Evolutionary conservation across 1,140 invertebrate genomes (phyloP).

Genomic region (Pachypeltis micranthus): DNA sequence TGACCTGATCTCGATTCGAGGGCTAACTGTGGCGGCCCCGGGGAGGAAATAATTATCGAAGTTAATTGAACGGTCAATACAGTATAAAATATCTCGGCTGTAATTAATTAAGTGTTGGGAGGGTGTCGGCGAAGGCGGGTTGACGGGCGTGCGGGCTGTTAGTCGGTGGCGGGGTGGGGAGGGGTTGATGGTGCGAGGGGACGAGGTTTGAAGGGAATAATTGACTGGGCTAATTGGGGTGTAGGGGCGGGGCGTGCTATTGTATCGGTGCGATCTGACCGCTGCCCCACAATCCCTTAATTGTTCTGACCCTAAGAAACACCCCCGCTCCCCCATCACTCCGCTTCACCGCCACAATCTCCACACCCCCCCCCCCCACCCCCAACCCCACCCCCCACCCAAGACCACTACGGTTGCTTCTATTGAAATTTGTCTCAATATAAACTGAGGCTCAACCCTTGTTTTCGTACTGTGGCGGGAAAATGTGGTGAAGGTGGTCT

Average conservation of each 20-base stretch:
- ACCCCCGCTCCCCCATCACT: not conserved
- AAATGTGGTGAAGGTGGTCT: not conserved
- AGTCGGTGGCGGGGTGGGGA: no score
- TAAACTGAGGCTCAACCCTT: conserved; percentile 7
- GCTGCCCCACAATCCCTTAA: conserved; percentile 16
- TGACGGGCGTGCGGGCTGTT: not conserved
- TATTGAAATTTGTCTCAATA: conserved; percentile 14
- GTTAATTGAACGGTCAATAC: conserved; percentile 19
- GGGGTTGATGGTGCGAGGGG: not conserved
- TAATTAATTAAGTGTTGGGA: conserved; percentile 15
- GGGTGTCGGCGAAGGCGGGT: not conserved
- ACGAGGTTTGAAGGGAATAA: conserved; percentile 11
- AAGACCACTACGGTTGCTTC: no score
- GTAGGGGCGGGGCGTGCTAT: conserved; percentile 14
- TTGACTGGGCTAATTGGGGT: conserved; percentile 20
- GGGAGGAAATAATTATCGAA: conserved; percentile 14
- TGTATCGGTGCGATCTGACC: conserved; percentile 13
- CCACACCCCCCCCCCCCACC: no score
- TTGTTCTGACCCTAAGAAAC: conserved; percentile 13
- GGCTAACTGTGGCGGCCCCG: no score
- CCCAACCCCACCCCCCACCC: no score
- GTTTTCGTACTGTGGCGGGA: not conserved
- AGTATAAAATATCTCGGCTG: conserved; percentile 18
- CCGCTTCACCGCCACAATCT: no score
- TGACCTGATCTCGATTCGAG: no score